Evolutionary conservation across 2,797 vertebrate genomes (phyloP).

Genomic region (Enteromius mattozi): DNA sequence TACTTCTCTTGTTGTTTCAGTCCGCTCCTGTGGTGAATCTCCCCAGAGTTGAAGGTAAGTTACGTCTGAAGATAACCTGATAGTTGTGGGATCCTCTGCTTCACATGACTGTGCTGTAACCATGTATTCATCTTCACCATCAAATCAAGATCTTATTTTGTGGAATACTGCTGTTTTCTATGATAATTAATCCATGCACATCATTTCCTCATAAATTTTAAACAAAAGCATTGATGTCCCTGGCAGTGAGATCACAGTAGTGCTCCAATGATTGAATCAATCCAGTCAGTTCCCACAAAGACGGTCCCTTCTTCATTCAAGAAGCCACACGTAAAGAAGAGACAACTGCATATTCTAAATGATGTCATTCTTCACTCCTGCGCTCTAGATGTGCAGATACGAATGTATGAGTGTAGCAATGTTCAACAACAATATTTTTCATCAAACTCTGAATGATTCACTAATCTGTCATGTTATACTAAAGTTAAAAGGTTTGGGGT

Average conservation of each 20-base stretch:
- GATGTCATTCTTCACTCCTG: neutral
- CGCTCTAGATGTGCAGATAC: neutral
- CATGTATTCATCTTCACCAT: neutral
- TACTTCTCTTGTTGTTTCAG: slow-evolving; percentile 76
- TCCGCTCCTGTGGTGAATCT: slow-evolving; percentile 74
- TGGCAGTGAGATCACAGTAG: no score
- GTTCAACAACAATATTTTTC: neutral
- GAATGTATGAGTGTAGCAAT: neutral
- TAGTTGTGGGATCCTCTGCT: neutral
- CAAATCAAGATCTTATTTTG: neutral
- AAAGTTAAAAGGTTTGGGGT: no score
- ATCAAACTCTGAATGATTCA: neutral
- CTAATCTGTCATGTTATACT: neutral
- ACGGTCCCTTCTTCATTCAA: neutral
- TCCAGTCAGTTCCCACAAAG: no score
- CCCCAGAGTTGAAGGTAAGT: slow-evolving; percentile 86
- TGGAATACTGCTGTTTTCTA: neutral
- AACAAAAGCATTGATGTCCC: neutral
- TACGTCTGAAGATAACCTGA: slow-evolving; percentile 22
- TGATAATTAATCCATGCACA: neutral
- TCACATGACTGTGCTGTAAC: neutral
- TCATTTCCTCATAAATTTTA: neutral
- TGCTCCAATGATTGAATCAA: neutral
- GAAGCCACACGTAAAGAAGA: neutral
- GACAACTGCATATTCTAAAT: neutral